These are phyloP conservation scores for Arnoldichthys spilopterus DNA, from an alignment of 2,797 vertebrate species.

Conservation along the genomic window DNA sequence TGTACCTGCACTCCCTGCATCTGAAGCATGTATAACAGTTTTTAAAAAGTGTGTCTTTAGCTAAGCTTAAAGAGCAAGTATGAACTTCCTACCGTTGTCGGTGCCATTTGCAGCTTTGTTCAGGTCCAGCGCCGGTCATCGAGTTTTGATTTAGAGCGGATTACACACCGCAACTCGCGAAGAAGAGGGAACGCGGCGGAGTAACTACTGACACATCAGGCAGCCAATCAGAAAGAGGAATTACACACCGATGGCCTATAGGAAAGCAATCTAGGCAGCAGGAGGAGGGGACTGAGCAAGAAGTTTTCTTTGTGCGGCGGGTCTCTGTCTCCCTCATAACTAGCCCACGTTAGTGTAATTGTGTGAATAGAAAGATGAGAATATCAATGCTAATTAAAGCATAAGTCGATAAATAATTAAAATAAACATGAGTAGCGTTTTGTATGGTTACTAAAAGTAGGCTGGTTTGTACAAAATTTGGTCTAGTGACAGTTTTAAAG, in stretches of 20 bases:
- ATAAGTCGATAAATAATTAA: background rate
- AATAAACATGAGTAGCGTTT: no score
- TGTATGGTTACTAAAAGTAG: background rate
- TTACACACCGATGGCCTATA: conserved; percentile 37
- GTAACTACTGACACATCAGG: conserved; percentile 13
- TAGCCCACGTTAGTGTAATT: background rate
- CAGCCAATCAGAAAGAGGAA: conserved; percentile 37
- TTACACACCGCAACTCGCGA: conserved; percentile 33
- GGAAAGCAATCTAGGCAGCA: background rate
- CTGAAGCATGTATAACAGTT: background rate
- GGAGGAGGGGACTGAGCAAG: conserved; percentile 28
- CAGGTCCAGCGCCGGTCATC: conserved; percentile 46
- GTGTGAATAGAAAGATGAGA: background rate
- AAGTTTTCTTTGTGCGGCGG: conserved; percentile 57
- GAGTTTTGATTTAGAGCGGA: conserved; percentile 38
- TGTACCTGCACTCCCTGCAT: background rate
- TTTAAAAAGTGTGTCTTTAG: background rate
- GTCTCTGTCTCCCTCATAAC: background rate
- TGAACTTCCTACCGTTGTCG: conserved; percentile 56
- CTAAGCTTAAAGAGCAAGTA: conserved; percentile 1
- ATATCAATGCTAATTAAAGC: background rate
- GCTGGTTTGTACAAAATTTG: background rate
- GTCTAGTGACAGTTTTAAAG: background rate
- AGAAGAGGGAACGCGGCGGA: conserved; percentile 32
- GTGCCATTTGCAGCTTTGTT: conserved; percentile 60